These are phyloP conservation scores for Pitangus sulphuratus DNA, from an alignment of 2,797 vertebrate genomes.

Conservation along the genomic window DNA sequence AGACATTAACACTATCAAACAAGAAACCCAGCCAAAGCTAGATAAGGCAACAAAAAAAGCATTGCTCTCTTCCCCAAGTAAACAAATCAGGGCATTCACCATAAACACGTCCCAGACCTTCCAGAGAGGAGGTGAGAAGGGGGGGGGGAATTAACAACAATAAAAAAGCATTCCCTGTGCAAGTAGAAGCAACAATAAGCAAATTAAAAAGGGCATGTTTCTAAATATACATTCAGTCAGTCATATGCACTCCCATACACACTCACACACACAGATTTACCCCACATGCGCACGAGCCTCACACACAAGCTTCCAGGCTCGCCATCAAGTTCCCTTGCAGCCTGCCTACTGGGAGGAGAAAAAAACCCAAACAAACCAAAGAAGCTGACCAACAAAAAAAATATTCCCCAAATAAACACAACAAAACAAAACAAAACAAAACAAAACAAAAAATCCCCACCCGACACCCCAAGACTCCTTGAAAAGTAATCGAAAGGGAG, in stretches of 20 bases:
- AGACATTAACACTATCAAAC: slow-evolving; percentile 72
- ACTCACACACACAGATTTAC: slow-evolving; percentile 10
- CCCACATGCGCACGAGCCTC: neutral
- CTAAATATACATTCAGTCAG: slow-evolving; percentile 61
- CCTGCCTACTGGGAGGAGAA: slow-evolving; percentile 52
- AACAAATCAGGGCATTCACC: slow-evolving; percentile 73
- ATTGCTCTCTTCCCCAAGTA: slow-evolving; percentile 77
- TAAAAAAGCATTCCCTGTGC: slow-evolving; percentile 61
- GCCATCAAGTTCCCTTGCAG: slow-evolving; percentile 69
- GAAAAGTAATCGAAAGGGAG: slow-evolving; percentile 65
- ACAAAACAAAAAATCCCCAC: neutral
- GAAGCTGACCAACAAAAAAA: neutral
- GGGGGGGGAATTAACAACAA: neutral
- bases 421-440: slow-evolving; percentile 26
- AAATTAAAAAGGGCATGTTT: slow-evolving; percentile 57
- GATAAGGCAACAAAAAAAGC: slow-evolving; percentile 85
- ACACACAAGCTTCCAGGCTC: slow-evolving; percentile 68
- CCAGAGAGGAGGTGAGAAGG: slow-evolving; percentile 2
- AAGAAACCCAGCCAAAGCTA: slow-evolving; percentile 81
- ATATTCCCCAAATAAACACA: slow-evolving; percentile 24
- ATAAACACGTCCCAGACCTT: slow-evolving; percentile 51
- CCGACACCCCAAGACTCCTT: slow-evolving; percentile 55
- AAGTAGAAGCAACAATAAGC: slow-evolving; percentile 61
- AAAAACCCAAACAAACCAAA: neutral
- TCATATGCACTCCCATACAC: slow-evolving; percentile 27